phyloP scores from a whole-genome alignment of 1,140 invertebrate genomes.

The Tetragonula clypearis region DNA sequence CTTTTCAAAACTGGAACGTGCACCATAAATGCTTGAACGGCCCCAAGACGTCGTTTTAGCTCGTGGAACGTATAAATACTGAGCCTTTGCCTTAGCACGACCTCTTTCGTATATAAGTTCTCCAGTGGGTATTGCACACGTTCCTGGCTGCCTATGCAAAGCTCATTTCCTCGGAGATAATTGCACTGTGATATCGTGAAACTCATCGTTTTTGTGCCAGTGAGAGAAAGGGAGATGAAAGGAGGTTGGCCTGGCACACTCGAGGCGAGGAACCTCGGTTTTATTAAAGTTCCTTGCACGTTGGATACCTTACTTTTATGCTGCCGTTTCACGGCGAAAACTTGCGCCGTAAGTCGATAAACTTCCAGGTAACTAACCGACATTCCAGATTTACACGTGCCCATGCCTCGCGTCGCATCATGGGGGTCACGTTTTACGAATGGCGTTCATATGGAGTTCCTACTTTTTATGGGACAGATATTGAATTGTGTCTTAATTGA shows the following conservation, averaged over 20 bases:
- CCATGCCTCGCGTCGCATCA: not conserved
- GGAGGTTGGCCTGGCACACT: not conserved
- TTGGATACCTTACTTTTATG: constrained; percentile 60
- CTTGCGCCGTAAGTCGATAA: constrained; percentile 65
- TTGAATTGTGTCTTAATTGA: too few relatives aligned
- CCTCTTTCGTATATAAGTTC: constrained; percentile 69
- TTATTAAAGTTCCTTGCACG: constrained; percentile 63
- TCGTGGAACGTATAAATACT: constrained; percentile 65
- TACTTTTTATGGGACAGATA: not conserved
- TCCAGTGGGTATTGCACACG: constrained; percentile 62
- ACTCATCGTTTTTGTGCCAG: constrained; percentile 64
- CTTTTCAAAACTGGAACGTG: constrained; percentile 65
- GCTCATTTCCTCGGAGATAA: constrained; percentile 77
- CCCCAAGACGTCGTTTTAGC: constrained; percentile 60
- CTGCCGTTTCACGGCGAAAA: constrained; percentile 52
- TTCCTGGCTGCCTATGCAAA: constrained; percentile 70
- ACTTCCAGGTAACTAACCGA: constrained; percentile 57
- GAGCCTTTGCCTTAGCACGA: constrained; percentile 67
- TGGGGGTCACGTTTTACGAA: not conserved
- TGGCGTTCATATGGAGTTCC: not conserved
- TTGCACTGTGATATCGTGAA: constrained; percentile 75
- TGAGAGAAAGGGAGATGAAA: not conserved
- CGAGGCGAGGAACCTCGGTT: constrained; percentile 39
- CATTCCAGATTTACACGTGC: constrained; percentile 59
- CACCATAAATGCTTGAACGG: constrained; percentile 65